Conservation (phyloP, 2,888 invertebrate genomes). For the Tachystola acroxantha region DNA sequence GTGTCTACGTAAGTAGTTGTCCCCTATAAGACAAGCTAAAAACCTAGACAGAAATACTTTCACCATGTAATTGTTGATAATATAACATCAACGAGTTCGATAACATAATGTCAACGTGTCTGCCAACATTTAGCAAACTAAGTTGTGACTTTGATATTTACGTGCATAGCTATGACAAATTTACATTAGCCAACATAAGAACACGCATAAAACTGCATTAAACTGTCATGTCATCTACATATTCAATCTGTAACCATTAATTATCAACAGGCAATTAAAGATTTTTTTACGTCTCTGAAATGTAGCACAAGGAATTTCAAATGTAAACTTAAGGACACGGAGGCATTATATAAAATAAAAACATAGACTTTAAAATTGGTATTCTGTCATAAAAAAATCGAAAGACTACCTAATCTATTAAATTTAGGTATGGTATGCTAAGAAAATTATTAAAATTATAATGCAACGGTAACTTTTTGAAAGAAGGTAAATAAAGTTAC, state of each 20-base stretch:
- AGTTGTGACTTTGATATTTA: slow-evolving; percentile 41
- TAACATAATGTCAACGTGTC: slow-evolving; percentile 68
- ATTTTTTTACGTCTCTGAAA: slow-evolving; percentile 1
- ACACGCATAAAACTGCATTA: slow-evolving; percentile 43
- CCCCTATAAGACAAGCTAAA: slow-evolving; percentile 45
- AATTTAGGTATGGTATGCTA: no score
- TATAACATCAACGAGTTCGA: slow-evolving; percentile 62
- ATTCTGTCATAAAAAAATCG: no score
- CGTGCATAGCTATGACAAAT: slow-evolving; percentile 24
- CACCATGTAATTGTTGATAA: slow-evolving; percentile 64
- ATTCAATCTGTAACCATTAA: slow-evolving; percentile 31
- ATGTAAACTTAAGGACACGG: neutral
- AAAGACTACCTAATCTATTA: no score
- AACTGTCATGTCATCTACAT: slow-evolving; percentile 46
- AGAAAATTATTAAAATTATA: no score
- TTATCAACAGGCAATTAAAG: slow-evolving; percentile 4
- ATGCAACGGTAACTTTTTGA: no score
- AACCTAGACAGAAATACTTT: slow-evolving; percentile 52
- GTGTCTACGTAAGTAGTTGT: slow-evolving; percentile 36
- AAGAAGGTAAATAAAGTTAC: no score
- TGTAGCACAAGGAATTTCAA: neutral
- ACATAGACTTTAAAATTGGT: no score
- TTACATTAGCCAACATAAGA: slow-evolving; percentile 27
- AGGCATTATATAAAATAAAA: neutral
- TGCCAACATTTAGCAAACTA: slow-evolving; percentile 47